phyloP scores from a whole-genome alignment of 2,113 vertebrate genomes.

The Polypterus senegalus region DNA sequence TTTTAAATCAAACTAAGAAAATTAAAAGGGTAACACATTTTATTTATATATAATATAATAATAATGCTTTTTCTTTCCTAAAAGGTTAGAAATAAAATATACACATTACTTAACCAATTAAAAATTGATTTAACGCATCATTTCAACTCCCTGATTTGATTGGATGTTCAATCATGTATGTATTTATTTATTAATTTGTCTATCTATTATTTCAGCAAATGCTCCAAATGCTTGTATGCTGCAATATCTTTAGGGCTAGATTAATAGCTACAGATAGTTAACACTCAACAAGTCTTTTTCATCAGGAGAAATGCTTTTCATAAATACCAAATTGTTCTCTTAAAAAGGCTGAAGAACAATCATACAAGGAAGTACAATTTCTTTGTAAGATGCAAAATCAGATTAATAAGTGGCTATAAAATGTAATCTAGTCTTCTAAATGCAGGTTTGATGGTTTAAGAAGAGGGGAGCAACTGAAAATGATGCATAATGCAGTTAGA shows the following conservation, averaged over 20 bases:
- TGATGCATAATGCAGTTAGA: neutral
- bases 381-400: neutral
- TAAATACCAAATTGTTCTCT: neutral
- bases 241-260: neutral
- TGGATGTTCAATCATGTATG: no score
- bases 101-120: no score
- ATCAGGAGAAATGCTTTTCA: neutral
- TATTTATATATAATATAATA: no score
- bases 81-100: no score
- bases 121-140: no score
- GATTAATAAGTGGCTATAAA: neutral
- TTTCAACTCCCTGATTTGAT: no score
- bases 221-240: neutral
- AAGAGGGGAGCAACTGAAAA: neutral
- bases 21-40: no score
- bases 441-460: neutral
- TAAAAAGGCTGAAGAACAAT: neutral
- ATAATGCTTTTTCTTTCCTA: no score
- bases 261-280: neutral
- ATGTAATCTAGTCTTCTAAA: neutral
- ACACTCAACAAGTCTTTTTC: neutral
- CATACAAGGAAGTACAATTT: neutral
- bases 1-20: no score
- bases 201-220: no score
- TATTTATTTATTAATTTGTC: no score